Base-by-base conservation (phyloP, 2,888 invertebrate genomes). In the Ypsolopha sequella region DNA sequence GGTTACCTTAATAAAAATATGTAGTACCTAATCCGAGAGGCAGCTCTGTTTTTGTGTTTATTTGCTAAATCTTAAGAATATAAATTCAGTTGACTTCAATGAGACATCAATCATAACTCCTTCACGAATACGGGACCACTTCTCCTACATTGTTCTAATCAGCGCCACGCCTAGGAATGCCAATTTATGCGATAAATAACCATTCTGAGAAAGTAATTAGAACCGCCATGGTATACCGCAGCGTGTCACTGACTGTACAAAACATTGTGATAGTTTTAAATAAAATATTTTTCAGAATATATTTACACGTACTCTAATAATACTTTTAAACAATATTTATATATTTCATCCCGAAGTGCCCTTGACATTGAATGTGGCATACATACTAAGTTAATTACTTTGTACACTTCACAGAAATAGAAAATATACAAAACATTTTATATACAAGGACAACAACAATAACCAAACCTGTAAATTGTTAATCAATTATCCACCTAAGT, bases 241-340 rank as follows among this genome's bases (percentile, higher is more conserved):
- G 24, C 24, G 24, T 24, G 24, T 24, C 24, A 24, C 24, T 24
- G 24, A 4, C 24, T 24, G 24, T 24, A 24, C 24, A 24, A 24
- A 24, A 24, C 24, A 24, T 4, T 24, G 24, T 24, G 24, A 41
- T 10, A 41, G 10, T 41, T 47, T 36, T n/a, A 48, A 71, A 73
- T 64, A 73, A 73, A 68, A 70, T 72, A 63, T 58, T 61, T 76
- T 70, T 74, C 65, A 69, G 70, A 72, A 77, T 76, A 77, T 76
- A 75, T 75, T 73, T 85, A 85, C 82, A 84, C 60, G 72, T 84
- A 80, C 73, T 73, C 84, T 85, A 85, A 78, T 84, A 85, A 85
- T 84, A 85, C 84, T 84, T 82, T 80, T 73, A 82, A 84, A 82
- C 78, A 80, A 82, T 82, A 84, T 82, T 80, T 82, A 85, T 82